phyloP scores from a whole-genome alignment of 1,140 invertebrate species.

The Dreissena rostriformis region DNA sequence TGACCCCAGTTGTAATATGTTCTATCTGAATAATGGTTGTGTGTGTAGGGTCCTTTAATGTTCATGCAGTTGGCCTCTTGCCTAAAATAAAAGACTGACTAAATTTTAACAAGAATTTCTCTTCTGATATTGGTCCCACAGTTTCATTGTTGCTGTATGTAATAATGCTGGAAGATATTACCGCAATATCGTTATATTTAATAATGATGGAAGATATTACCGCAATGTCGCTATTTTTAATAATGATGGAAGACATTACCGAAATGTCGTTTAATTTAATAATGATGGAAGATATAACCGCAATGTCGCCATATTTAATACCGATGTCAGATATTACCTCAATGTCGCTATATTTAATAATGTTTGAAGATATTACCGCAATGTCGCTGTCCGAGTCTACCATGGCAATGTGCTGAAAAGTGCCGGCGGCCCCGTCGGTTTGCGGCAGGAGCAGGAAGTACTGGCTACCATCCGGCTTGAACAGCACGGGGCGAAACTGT shows the following conservation, averaged over 20 bases:
- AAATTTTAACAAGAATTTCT: too few relatives aligned
- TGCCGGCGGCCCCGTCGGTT: constrained; percentile 88
- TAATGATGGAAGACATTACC: constrained; percentile 32
- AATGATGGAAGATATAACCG: constrained; percentile 40
- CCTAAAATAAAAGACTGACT: too few relatives aligned
- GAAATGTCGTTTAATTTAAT: constrained; percentile 36
- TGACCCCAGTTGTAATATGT: too few relatives aligned
- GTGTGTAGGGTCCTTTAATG: too few relatives aligned
- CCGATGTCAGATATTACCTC: constrained; percentile 35
- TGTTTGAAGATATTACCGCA: constrained; percentile 44
- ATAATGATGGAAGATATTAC: constrained; percentile 32
- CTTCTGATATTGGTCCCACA: too few relatives aligned
- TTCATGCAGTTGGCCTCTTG: too few relatives aligned
- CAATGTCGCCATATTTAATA: constrained; percentile 34
- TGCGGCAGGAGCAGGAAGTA: constrained; percentile 92
- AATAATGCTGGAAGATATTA: too few relatives aligned
- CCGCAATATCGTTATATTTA: constrained; percentile 41
- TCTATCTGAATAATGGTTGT: too few relatives aligned
- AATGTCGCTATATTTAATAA: too few relatives aligned
- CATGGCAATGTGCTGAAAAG: constrained; percentile 92
- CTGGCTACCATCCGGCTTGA: constrained; percentile 88
- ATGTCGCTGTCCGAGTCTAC: constrained; percentile 74
- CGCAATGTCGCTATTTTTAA: constrained; percentile 42
- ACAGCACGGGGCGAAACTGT: constrained; percentile 85
- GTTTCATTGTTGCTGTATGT: too few relatives aligned